Evolutionary conservation across 2,797 vertebrate species (phyloP), one percentile per base, ranked within the genome.

Genomic region (Sebastes diaconus): DNA sequence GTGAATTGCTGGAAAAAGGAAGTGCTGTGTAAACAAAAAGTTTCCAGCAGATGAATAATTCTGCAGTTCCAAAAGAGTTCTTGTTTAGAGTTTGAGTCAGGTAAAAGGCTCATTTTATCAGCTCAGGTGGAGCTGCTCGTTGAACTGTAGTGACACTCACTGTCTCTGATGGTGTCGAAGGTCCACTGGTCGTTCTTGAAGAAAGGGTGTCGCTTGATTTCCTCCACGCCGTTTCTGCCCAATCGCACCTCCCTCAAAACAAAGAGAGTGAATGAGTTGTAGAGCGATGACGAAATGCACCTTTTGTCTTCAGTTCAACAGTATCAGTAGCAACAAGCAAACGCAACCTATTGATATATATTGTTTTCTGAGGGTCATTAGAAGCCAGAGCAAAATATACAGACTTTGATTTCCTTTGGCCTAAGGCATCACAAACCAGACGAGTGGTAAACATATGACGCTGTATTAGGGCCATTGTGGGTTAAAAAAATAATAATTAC

Each of bases 141-240:
- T 83, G 16, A 36, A 61, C 30, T 34, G 9, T 5, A 2, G 32
- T 3, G 27, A 63, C 80, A 97, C 97, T 97, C 90, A 99, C 98
- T 97, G 80, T 99, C 97, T 94, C 98, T 95, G 90, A 99, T 98
- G 94, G 95, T 99, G 93, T 98, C 97, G 95, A 99, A 99, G 84
- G 97, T 98, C 99, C 99, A 99, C 76, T 99, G 98, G 87, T 99
- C 97, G 46, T 97, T 99, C 94, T 96, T 97, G 95, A 99, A 99
- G 94, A 99, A 99, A 77, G 96, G 94, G 79, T 99, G 98, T 46
- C 96, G 96, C 84, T 98, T 99, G 94, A 99, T 99, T 95, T 99
- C 99, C 93, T 97, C 97, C 80, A 99, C 96, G 0, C 98, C 99
- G 24, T 96, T 99, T 90, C 97, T 95, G 69, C 99, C 99, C 87